Base-by-base conservation (phyloP, 2,888 invertebrate genomes). In the Drosophila falleni region DNA sequence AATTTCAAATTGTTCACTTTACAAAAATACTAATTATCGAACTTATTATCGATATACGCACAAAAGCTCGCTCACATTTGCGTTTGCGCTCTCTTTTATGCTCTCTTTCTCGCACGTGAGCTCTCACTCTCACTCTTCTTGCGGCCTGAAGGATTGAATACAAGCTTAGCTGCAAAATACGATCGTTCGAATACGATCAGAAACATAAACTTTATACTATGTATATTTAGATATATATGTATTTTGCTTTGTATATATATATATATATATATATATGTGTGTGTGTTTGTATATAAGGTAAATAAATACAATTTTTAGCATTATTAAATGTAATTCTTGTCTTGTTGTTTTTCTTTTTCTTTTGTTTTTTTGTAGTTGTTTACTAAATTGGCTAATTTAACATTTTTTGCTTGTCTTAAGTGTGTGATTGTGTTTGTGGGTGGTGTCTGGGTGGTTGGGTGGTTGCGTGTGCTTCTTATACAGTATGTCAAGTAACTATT, bases 291-390 rank as follows among this genome's bases (percentile, higher is more conserved):
- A 29, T 51, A 37, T 62, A 49, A 15, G 35, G 58, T 78, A 68
- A 78, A 78, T 75, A 75, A 78, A 78, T 78, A 78, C 74, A 64
- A 61, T 68, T 63, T 46, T 73, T 61, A 73, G 41, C 47, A 42
- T 23, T 63, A 47, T 44, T 51, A 50, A 49, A 56, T 61, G 31
- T 71, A 50, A 54, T 42, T 61, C 26, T 49, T 61, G 71, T 71
- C 44, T 60, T 61, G 50, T 8, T 51, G n/a, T 50, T 33, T 61
- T 58, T 23, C n/a, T 19, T 15, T 31, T 61, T 44, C n/a, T n/a
- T 1, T 15, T 50, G 26, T 62, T 41, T 39, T 31, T 11, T 15
- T n/a, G 31, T 64, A 50, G 5, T 42, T 44, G 13, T 50, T 42
- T 39, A 54, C 51, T 67, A 63, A 63, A 68, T 75, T 76, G 44